Base-by-base conservation (phyloP, 2,888 invertebrate genomes). In the Melanostoma mellinum region DNA sequence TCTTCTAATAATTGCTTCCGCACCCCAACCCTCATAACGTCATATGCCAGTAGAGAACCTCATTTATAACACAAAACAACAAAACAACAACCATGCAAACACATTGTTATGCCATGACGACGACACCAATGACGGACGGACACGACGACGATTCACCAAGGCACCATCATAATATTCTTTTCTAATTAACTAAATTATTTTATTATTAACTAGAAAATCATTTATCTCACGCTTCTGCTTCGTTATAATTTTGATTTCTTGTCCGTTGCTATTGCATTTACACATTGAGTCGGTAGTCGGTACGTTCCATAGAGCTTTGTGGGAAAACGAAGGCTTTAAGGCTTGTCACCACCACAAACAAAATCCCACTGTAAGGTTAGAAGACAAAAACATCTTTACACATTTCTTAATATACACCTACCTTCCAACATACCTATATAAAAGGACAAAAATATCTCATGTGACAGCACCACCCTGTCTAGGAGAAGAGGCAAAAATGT, bases 101-200 rank as follows among this genome's bases (percentile, higher is more conserved):
- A 69, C 30, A 76, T 76, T 69, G 55, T 63, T 61, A 36, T 46
- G 6, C 38, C 56, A 35, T 40, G 38, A 35, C 38, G 20, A 3
- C 35, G 0, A 0, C 38, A 3, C 5, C 36, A 3, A 36, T n/a
- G n/a, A 4, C 6, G 8, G 35, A 44, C 8, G 55, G 9, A 1
- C 20, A 60, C 30, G 20, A 44, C 52, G 52, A 42, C 20, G 30
- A 52, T 42, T 53, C 68, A 61, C 67, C 30, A 58, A 35, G 56
- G 58, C 67, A 76, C 76, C 81, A 81, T 72, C 81, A 81, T 81
- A 75, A 67, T 9, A 52, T 79, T 35, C 33, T 67, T 56, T 60
- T 58, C n/a, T 77, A 79, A 79, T 84, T 79, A 74, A 84, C 79
- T 84, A 38, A 79, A 84, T 84, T 84, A 84, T 84, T 79, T 84